phyloP scores from a whole-genome alignment of 2,888 invertebrate genomes.

The Archips crataeganus region DNA sequence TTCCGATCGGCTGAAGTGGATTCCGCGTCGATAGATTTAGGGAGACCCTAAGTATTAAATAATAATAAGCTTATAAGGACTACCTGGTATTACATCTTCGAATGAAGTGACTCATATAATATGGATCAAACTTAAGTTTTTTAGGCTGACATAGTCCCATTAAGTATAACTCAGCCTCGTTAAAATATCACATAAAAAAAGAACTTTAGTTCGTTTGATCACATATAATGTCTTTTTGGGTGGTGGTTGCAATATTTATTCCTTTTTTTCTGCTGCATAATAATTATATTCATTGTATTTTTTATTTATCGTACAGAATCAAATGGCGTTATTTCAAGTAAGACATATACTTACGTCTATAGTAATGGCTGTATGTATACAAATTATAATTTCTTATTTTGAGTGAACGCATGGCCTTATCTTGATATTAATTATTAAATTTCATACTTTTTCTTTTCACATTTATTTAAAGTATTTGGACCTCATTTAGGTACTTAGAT shows the following conservation, averaged over 20 bases:
- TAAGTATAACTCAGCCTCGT: too few relatives aligned
- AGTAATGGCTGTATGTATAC: conserved; percentile 82
- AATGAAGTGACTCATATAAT: too few relatives aligned
- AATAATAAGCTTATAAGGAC: too few relatives aligned
- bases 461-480: neutral
- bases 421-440: conserved; percentile 22
- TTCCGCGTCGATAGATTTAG: too few relatives aligned
- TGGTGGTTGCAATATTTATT: conserved; percentile 19
- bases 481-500: neutral
- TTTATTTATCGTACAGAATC: conserved; percentile 73
- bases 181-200: too few relatives aligned
- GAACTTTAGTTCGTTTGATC: too few relatives aligned
- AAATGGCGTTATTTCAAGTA: conserved; percentile 80
- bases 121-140: too few relatives aligned
- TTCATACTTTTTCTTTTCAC: neutral
- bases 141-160: too few relatives aligned
- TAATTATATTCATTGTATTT: conserved; percentile 43
- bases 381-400: conserved; percentile 58
- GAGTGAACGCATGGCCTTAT: conserved; percentile 58
- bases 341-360: conserved; percentile 80
- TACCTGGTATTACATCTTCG: too few relatives aligned
- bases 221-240: neutral
- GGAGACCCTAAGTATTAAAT: too few relatives aligned
- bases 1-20: too few relatives aligned
- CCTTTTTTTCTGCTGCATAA: conserved; percentile 39